phyloP scores from a whole-genome alignment of 2,888 invertebrate genomes.

The Hetaerina titia region DNA sequence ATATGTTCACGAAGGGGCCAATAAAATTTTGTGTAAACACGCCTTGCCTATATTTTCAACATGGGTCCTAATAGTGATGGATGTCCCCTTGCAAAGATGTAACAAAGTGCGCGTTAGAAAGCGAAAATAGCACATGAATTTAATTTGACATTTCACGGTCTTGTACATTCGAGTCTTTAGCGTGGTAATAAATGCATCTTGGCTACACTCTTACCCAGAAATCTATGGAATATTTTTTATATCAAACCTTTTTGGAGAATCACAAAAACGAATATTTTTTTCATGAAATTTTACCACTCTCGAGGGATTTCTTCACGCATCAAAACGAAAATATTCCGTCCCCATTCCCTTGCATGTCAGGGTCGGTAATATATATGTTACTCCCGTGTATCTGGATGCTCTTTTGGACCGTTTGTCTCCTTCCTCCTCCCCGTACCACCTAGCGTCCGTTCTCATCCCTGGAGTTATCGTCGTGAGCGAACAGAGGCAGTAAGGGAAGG shows the following conservation, averaged over 20 bases:
- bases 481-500: neutral
- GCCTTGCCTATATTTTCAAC: neutral
- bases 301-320: neutral
- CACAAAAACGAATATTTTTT: neutral
- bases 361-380: conserved; percentile 21
- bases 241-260: neutral
- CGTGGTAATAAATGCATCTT: neutral
- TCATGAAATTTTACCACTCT: neutral
- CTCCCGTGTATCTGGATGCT: neutral
- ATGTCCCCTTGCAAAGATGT: neutral
- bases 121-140: neutral
- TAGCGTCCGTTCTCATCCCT: neutral
- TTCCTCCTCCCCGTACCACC: neutral
- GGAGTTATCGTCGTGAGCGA: neutral
- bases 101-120: neutral
- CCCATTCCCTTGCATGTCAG: neutral
- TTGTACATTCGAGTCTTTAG: neutral
- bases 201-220: neutral
- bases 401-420: neutral
- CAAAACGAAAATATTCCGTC: neutral
- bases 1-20: neutral
- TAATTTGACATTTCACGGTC: neutral
- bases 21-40: conserved; percentile 7
- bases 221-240: neutral
- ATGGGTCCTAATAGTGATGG: neutral